Percentiles rank a stretch among this genome's conserved stretches.
Conservation (phyloP, 2,888 invertebrate genomes). For the Troides helena region DNA sequence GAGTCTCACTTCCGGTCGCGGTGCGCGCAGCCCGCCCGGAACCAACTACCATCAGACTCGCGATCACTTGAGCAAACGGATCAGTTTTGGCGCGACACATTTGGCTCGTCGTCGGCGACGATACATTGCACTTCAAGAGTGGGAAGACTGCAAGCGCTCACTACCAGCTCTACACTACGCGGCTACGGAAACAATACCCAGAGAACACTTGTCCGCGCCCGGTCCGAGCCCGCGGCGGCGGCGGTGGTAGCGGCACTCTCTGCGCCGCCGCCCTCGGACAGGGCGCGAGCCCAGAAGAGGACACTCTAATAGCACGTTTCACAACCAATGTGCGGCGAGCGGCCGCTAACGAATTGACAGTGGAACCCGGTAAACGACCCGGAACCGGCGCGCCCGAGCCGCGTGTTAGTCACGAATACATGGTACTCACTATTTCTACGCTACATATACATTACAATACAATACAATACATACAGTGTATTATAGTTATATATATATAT, state of each 20-base stretch:
- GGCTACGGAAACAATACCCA: conserved; percentile 50
- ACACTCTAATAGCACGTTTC: conserved; percentile 73
- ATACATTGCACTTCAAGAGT: conserved; percentile 44
- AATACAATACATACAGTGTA: too few relatives aligned
- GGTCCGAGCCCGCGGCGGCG: background rate
- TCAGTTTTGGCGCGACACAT: conserved; percentile 53
- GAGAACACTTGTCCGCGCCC: conserved; percentile 57
- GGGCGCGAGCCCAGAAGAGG: conserved; percentile 43
- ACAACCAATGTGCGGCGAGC: conserved; percentile 76
- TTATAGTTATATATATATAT: too few relatives aligned
- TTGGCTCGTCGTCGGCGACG: conserved; percentile 69
- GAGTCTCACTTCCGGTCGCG: conserved; percentile 49
- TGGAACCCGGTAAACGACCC: conserved; percentile 65
- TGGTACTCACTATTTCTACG: conserved; percentile 40
- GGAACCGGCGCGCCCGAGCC: conserved; percentile 29
- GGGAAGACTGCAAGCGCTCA: conserved; percentile 72
- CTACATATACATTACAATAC: conserved; percentile 33
- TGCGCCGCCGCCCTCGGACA: background rate
- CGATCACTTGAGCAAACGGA: conserved; percentile 57
- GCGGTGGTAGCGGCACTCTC: too few relatives aligned
- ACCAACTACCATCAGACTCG: too few relatives aligned
- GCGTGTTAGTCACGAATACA: conserved; percentile 50
- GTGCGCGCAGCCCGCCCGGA: too few relatives aligned
- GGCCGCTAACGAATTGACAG: conserved; percentile 74
- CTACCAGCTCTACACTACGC: conserved; percentile 70